These are phyloP conservation scores for Eupithecia subfuscata DNA, from an alignment of 2,888 invertebrate species.

Conservation along the genomic window DNA sequence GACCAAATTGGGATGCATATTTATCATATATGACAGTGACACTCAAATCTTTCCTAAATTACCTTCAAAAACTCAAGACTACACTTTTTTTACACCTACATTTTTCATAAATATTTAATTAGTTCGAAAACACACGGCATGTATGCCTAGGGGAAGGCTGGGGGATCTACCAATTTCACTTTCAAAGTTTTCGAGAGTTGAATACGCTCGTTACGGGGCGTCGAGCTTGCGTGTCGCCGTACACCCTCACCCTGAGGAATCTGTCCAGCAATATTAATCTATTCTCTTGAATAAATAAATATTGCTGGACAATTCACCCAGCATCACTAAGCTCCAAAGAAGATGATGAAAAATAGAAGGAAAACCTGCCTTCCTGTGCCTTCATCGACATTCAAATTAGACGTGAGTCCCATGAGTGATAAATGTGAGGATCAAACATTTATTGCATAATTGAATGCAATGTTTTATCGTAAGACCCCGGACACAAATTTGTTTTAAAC, in stretches of 20 bases:
- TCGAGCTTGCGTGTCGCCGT: background rate
- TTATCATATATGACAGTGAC: background rate
- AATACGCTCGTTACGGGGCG: no score
- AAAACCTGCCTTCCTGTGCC: background rate
- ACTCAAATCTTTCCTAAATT: no score
- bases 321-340: background rate
- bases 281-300: background rate
- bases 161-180: background rate
- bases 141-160: no score
- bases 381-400: background rate
- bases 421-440: background rate
- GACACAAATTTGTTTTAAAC: conserved; percentile 46
- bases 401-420: background rate
- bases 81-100: no score
- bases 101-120: no score
- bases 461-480: conserved; percentile 19
- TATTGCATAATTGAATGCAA: conserved; percentile 6
- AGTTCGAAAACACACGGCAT: no score
- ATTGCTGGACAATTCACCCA: background rate
- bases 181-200: background rate
- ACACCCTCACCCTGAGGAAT: background rate
- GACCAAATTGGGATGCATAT: no score
- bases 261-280: no score
- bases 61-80: no score
- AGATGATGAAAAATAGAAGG: background rate